Conservation (phyloP, 2,888 invertebrate species). For the Ligdia adustata region DNA sequence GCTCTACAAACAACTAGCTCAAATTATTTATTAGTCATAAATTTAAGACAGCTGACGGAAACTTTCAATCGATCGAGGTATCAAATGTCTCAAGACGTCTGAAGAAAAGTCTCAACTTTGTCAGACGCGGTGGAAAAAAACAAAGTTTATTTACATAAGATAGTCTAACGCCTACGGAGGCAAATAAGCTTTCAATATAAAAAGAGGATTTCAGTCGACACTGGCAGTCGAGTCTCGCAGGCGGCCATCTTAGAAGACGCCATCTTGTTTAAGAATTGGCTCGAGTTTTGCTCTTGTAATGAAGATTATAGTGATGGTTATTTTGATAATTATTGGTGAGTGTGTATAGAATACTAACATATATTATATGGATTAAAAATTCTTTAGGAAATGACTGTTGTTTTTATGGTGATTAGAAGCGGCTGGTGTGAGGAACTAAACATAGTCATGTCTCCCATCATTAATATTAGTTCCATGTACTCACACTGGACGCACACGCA, state of each 20-base stretch:
- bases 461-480: no score
- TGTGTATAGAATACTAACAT: background rate
- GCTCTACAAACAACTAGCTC: no score
- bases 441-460: no score
- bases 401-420: no score
- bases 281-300: background rate
- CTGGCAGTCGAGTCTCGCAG: background rate
- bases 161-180: constrained; percentile 11
- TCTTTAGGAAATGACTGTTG: no score
- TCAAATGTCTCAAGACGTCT: background rate
- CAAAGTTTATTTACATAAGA: constrained; percentile 8
- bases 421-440: no score
- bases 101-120: background rate
- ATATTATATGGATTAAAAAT: no score
- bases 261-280: background rate
- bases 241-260: background rate
- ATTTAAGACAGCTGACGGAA: no score
- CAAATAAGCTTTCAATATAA: constrained; percentile 15
- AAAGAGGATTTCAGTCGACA: background rate
- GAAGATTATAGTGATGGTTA: constrained; percentile 3
- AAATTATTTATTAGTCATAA: no score
- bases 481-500: no score
- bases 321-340: constrained; percentile 13
- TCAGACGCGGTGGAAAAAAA: constrained; percentile 5
- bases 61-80: background rate